Conservation (phyloP, 1,140 invertebrate genomes). For the Thaumatotibia leucotreta region DNA sequence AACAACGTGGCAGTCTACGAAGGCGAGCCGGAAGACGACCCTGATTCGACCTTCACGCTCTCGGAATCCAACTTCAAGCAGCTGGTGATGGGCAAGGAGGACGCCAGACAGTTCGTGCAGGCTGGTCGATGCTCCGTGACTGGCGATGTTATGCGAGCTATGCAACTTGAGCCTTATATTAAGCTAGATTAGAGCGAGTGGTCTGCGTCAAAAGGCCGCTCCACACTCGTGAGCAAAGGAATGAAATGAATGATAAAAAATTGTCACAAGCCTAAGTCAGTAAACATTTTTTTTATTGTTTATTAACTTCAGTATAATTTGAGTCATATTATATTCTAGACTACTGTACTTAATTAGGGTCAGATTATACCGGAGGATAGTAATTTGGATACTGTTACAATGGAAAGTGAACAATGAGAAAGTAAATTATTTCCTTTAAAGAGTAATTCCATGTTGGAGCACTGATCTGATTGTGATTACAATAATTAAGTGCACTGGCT, state of each 20-base stretch:
- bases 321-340: too few species aligned
- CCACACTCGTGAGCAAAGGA: too few species aligned
- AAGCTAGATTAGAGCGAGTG: constrained; percentile 55
- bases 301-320: too few species aligned
- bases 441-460: background rate
- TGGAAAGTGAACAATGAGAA: background rate
- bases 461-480: background rate
- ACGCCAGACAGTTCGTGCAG: constrained; percentile 60
- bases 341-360: too few species aligned
- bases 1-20: constrained; percentile 66
- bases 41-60: constrained; percentile 68
- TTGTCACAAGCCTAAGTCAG: too few species aligned
- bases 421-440: background rate
- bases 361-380: too few species aligned
- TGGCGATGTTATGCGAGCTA: constrained; percentile 71
- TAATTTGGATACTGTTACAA: too few species aligned
- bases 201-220: too few species aligned
- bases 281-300: too few species aligned
- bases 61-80: constrained; percentile 66
- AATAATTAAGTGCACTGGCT: background rate
- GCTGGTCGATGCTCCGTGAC: constrained; percentile 71
- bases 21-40: constrained; percentile 65
- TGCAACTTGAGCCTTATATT: constrained; percentile 74
- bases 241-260: too few species aligned
- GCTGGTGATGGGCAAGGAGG: constrained; percentile 58